These are phyloP conservation scores for Drosophila imparisetae DNA, from an alignment of 2,888 invertebrate species.

Conservation along the genomic window DNA sequence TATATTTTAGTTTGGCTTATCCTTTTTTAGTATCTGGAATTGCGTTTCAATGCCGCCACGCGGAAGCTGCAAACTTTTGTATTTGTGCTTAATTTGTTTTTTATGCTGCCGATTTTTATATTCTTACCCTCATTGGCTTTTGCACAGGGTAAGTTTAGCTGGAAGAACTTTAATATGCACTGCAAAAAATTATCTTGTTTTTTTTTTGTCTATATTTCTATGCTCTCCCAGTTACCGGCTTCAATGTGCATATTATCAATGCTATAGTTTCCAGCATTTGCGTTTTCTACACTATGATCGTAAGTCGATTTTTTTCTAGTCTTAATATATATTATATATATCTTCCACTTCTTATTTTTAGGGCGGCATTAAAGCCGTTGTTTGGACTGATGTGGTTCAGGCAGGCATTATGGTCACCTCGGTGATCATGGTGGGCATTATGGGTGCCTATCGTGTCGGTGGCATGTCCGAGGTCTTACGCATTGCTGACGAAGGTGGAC, in stretches of 20 bases:
- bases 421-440: constrained; percentile 82
- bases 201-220: neutral
- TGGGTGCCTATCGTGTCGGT: constrained; percentile 84
- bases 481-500: constrained; percentile 81
- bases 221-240: constrained; percentile 85
- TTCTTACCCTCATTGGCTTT: constrained; percentile 83
- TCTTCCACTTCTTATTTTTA: constrained; percentile 39
- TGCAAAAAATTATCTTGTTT: neutral
- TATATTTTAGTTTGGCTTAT: neutral
- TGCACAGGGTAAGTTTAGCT: constrained; percentile 76
- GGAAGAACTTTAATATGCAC: neutral
- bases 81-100: constrained; percentile 73
- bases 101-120: constrained; percentile 82
- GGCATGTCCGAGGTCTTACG: constrained; percentile 83
- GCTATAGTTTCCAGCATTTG: constrained; percentile 86
- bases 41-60: constrained; percentile 78
- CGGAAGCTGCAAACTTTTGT: constrained; percentile 77
- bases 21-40: constrained; percentile 79
- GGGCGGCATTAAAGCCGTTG: constrained; percentile 86
- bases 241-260: constrained; percentile 86
- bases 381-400: constrained; percentile 86
- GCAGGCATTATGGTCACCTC: constrained; percentile 84
- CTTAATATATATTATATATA: neutral
- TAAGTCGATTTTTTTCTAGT: constrained; percentile 76
- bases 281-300: constrained; percentile 87